Percentiles rank a stretch among this genome's conserved stretches.
Evolutionary conservation across 53 echinoderm and acorn worm genomes (phyloP).

Genomic region (Henricia sp.): DNA sequence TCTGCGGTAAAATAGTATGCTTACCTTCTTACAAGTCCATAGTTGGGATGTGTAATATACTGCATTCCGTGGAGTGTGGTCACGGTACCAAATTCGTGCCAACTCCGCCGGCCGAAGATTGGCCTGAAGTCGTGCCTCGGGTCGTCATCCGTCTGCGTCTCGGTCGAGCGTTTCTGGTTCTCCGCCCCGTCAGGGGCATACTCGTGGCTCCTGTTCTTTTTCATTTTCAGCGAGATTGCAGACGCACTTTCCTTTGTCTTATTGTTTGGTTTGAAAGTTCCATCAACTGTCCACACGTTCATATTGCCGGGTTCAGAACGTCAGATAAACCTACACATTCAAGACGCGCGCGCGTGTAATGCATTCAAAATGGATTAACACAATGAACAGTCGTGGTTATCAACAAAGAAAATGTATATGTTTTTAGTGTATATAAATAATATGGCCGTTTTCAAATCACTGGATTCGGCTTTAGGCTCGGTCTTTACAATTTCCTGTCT

Average conservation of each 20-base stretch:
- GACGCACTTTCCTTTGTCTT: neutral
- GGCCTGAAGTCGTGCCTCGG: conserved; percentile 2
- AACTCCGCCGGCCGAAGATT: conserved; percentile 30
- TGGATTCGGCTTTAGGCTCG: too few relatives aligned
- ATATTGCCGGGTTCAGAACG: too few relatives aligned
- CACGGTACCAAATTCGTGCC: conserved; percentile 65
- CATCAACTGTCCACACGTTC: conserved; percentile 50
- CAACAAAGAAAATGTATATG: too few relatives aligned
- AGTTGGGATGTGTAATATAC: conserved; percentile 61
- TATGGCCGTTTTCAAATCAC: too few relatives aligned
- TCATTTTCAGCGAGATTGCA: conserved; percentile 3
- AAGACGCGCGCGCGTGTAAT: too few relatives aligned
- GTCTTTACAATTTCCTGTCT: too few relatives aligned
- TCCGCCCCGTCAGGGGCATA: neutral
- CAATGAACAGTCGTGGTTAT: too few relatives aligned
- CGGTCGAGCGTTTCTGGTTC: conserved; percentile 12
- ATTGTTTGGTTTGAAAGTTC: neutral
- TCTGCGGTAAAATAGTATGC: too few relatives aligned
- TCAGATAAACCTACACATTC: too few relatives aligned
- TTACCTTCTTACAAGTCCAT: conserved; percentile 68
- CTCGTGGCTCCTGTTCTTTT: neutral
- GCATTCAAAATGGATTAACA: too few relatives aligned
- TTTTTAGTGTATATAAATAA: too few relatives aligned
- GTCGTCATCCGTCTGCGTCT: conserved; percentile 30
- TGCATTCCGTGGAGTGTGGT: conserved; percentile 84